Base-by-base conservation (phyloP, 2,888 invertebrate genomes). In the Drosophila hamatofila region DNA sequence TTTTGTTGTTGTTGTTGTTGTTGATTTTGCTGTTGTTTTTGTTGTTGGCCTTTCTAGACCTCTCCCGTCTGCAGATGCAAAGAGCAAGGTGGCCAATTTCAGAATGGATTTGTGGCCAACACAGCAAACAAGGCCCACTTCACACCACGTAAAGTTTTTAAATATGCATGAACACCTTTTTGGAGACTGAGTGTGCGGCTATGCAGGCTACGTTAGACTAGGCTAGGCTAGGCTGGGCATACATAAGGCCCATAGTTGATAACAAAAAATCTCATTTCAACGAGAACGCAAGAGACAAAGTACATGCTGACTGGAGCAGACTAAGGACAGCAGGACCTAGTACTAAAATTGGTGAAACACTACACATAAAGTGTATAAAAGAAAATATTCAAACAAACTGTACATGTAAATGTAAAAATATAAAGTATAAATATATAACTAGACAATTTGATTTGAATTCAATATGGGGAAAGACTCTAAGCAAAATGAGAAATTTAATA, bases 131-230 rank as follows among this genome's bases (percentile, higher is more conserved):
- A 48, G 55, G n/a, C 30, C 39, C 42, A 33, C 44, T 48, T 42
- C 39, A 55, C 59, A 39, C 55, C 33, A 18, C 49, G 65, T 52
- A 27, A 72, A 72, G 60, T 79, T 81, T 87, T 84, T 78, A 88
- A 84, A 89, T 89, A 85, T 89, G 88, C 85, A 85, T 88, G 75
- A 80, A 72, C 80, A 87, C 88, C 85, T 84, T 83, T 81, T 72
- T 57, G 25, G 52, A 23, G 51, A 27, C 33, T 18, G 25, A 46
- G 33, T 11, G 11, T 9, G 16, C 2, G 2, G 44, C 16, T 33
- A 42, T 23, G 51, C 51, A 16, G 35, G 16, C 16, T 37, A 33
- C 18, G 18, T 35, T 46, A 16, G 67, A 42, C 63, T n/a, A n/a
- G n/a, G n/a, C 16, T 37, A 33, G 30, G 18, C 39, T 46, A 16